Percentiles rank a stretch among this genome's conserved stretches.
Conservation (phyloP, 2,888 invertebrate genomes). For the Caenorhabditis zanzibari region DNA sequence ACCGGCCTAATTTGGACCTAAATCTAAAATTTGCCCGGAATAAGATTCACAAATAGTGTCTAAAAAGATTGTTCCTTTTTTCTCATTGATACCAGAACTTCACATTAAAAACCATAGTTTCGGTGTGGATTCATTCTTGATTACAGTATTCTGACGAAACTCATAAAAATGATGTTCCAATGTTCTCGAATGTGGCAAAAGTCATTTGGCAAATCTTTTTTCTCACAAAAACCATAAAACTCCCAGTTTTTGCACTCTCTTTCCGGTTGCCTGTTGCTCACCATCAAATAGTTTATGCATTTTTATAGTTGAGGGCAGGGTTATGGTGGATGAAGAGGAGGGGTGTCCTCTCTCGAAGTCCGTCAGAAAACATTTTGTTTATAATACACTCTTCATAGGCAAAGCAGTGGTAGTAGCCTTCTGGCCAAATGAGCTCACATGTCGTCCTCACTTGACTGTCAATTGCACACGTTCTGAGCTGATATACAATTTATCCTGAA, state of each 20-base stretch:
- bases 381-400: constrained; percentile 38
- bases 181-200: background rate
- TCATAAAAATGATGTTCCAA: background rate
- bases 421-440: constrained; percentile 36
- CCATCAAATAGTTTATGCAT: constrained; percentile 53
- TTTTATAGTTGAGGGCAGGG: constrained; percentile 45
- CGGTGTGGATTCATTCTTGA: too few species aligned
- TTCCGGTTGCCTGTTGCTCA: constrained; percentile 20
- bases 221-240: constrained; percentile 24
- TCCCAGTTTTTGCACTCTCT: constrained; percentile 29
- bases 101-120: too few species aligned
- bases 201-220: constrained; percentile 22
- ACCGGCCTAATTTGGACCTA: too few species aligned
- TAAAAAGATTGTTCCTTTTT: too few species aligned
- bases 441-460: constrained; percentile 52
- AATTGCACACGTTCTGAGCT: constrained; percentile 40
- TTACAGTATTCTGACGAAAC: background rate
- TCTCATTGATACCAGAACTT: too few species aligned
- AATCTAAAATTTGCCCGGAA: too few species aligned
- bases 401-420: constrained; percentile 2
- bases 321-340: constrained; percentile 21
- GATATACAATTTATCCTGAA: constrained; percentile 21
- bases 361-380: constrained; percentile 55
- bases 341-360: constrained; percentile 19
- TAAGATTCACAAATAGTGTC: too few species aligned